phyloP scores from a whole-genome alignment of 2,888 invertebrate species.

The Cephalotes varians region DNA sequence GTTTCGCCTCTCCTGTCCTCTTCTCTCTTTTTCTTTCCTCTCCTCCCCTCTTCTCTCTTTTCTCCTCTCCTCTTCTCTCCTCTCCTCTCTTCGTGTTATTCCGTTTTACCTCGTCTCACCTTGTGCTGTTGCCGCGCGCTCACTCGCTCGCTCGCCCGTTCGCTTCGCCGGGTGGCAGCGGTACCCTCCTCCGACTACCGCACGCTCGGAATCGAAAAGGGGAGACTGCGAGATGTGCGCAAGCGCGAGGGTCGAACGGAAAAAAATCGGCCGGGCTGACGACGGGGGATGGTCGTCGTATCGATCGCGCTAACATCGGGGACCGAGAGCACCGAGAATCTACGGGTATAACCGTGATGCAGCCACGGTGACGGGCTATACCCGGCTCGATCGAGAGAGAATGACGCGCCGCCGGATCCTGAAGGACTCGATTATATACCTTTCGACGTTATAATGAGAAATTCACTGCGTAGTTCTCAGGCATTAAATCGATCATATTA shows the following conservation, averaged over 20 bases:
- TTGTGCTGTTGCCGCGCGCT: conserved; percentile 18
- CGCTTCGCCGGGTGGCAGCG: conserved; percentile 37
- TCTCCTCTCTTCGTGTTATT: conserved; percentile 39
- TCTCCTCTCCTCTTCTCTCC: neutral
- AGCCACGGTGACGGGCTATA: conserved; percentile 73
- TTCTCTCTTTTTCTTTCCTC: conserved; percentile 5
- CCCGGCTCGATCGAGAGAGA: conserved; percentile 64
- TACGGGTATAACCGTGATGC: conserved; percentile 84
- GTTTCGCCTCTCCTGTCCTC: conserved; percentile 18
- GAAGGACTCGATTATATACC: conserved; percentile 16
- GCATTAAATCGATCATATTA: conserved; percentile 1
- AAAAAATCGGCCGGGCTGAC: conserved; percentile 88
- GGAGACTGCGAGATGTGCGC: conserved; percentile 71
- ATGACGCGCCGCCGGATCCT: conserved; percentile 68
- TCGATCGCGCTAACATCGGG: conserved; percentile 82
- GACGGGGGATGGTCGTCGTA: conserved; percentile 77
- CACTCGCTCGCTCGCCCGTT: conserved; percentile 2
- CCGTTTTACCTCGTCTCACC: conserved; percentile 44
- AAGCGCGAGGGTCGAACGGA: conserved; percentile 82
- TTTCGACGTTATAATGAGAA: neutral
- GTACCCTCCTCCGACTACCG: conserved; percentile 33
- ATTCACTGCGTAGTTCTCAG: neutral
- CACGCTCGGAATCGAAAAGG: conserved; percentile 69
- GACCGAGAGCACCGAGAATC: conserved; percentile 83
- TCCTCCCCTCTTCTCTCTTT: neutral